Evolutionary conservation across 2,797 vertebrate species (phyloP), one percentile per base, ranked within the genome.

Genomic region (Siniperca undulata): DNA sequence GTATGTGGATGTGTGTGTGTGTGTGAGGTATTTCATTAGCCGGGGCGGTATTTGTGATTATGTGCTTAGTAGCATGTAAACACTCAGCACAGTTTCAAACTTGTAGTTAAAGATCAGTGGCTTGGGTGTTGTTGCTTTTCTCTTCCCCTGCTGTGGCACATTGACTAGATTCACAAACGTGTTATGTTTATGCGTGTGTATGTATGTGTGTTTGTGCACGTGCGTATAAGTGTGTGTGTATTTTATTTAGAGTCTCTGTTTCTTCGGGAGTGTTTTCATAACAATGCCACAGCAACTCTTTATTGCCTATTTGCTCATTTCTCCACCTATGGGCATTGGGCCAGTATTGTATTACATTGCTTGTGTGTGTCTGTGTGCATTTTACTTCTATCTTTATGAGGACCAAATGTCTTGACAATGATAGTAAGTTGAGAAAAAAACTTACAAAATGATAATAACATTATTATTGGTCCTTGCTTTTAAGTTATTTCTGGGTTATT

Each of bases 11-110:
- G 67, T 42, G 22, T 76, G 62, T 68, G 52, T 67, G 72, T n/a
- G n/a, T n/a, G n/a, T n/a, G 83, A 89, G 81, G 80, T 79, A 74
- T 91, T 93, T 89, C 82, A 89, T 93, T 83, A 90, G 77, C 27
- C 0, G 2, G 20, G 73, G 50, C 44, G 56, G 52, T 83, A 62
- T 85, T 86, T 89, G 74, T 80, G 75, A 88, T 81, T 82, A 64
- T 84, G 69, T 72, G 56, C 60, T 83, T 69, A 70, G 70, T 70
- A 66, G 77, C 86, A 82, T 88, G 70, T 83, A 82, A 86, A 85
- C 77, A 88, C 69, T 74, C 65, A 52, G 69, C 61, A 68, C 53
- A 62, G 59, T 90, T 90, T 87, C 27, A 65, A 84, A 83, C 53
- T 77, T 69, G 66, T 68, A 70, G 69, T 81, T 83, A 78, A 83